Evolutionary conservation across 2,113 vertebrate genomes (phyloP), one percentile per base, ranked within the genome.

Genomic region (Myiagra hebetior): DNA sequence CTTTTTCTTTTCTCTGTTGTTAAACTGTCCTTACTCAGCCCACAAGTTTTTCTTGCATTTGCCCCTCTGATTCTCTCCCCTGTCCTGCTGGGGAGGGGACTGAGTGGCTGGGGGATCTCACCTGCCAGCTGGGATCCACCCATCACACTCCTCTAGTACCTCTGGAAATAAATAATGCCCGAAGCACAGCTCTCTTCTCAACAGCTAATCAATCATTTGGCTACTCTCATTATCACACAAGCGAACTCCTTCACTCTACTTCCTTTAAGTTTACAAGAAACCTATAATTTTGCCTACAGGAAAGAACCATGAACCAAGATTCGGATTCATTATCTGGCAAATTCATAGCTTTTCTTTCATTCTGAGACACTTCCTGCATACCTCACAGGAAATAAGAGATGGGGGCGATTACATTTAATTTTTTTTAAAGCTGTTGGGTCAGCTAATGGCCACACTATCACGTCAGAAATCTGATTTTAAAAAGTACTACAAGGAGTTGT

Each of bases 191-290:
- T n/a, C 44, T 64, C 33, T 69, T 46, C 77, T 88, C 75, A 35
- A 18, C 68, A 64, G 37, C 75, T 44, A 30, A 87, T 90, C 74
- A 50, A 96, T 62, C 78, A 42, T 75, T 86, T 93, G 79, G 64
- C 64, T 89, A 81, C 79, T 95, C 70, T 92, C 83, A 79, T 49
- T 75, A 68, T 92, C 92, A 88, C 23, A 2, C 60, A 70, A 92
- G 31, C 42, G 76, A 94, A 87, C 91, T 87, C 62, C 77, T 91
- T 62, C 28, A 69, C 73, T 95, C 28, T 22, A 82, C 79, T 96
- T 97, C 96, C 92, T 94, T 95, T 75, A 72, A 89, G 49, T 91
- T 97, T 96, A 97, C 96, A 94, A 87, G 93, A 96, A 97, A 94
- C 33, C 31, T 69, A 3, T 33, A 52, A 75, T 87, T 96, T 95